Conservation (phyloP, 2,113 vertebrate genomes). For the Limnothrissa miodon region DNA sequence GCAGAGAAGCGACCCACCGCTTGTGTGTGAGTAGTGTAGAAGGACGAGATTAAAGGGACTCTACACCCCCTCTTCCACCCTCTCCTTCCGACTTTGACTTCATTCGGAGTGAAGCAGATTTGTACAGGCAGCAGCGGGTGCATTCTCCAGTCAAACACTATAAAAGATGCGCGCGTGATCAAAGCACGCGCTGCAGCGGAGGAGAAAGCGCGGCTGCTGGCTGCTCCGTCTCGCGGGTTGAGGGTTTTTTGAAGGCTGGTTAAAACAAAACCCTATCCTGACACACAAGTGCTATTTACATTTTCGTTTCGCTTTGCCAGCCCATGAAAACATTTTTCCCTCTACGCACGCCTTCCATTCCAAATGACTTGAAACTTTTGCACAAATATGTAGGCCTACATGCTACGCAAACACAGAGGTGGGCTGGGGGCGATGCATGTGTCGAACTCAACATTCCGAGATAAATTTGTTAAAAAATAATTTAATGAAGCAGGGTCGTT, state of each 20-base stretch:
- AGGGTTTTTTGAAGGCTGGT: conserved; percentile 55
- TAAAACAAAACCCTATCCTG: conserved; percentile 62
- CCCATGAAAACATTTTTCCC: conserved; percentile 59
- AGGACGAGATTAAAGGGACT: conserved; percentile 67
- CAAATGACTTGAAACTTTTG: conserved; percentile 43
- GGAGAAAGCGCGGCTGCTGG: conserved; percentile 29
- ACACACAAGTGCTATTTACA: conserved; percentile 68
- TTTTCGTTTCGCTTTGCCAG: conserved; percentile 70
- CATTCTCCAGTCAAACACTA: conserved; percentile 71
- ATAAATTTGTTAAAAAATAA: conserved; percentile 35
- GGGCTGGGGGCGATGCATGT: conserved; percentile 35
- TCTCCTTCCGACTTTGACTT: conserved; percentile 28
- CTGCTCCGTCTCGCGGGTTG: conserved; percentile 43
- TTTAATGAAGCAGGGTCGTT: conserved; percentile 37
- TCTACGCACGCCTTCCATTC: conserved; percentile 15
- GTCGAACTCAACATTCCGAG: not conserved
- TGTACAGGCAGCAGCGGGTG: conserved; percentile 75
- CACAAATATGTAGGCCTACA: conserved; percentile 32
- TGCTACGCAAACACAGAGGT: conserved; percentile 33
- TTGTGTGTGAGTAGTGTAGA: conserved; percentile 50
- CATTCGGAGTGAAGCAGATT: conserved; percentile 65
- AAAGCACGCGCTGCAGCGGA: conserved; percentile 63
- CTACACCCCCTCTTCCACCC: conserved; percentile 28
- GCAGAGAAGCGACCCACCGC: conserved; percentile 44
- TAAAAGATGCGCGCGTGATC: conserved; percentile 73